phyloP scores from a whole-genome alignment of 2,888 invertebrate species.

The Phanerotoma sp. region DNA sequence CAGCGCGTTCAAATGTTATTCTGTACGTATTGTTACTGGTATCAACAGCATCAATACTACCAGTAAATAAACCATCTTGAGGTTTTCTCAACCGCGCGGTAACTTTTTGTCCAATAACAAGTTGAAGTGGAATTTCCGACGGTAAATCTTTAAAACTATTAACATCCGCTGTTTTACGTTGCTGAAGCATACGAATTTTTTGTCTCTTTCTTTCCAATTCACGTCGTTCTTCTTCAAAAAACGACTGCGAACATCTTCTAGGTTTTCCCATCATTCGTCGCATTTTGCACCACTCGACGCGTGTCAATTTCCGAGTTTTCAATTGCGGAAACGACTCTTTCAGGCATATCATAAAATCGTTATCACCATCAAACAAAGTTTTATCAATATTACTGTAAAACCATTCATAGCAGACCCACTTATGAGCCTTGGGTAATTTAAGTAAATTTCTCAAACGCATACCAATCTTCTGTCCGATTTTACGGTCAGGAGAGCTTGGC shows the following conservation, averaged over 20 bases:
- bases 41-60: constrained; percentile 93
- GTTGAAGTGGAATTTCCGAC: constrained; percentile 89
- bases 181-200: constrained; percentile 90
- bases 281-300: constrained; percentile 95
- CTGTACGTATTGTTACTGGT: constrained; percentile 92
- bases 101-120: constrained; percentile 93
- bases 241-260: constrained; percentile 88
- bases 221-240: constrained; percentile 92
- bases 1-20: constrained; percentile 90
- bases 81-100: constrained; percentile 87
- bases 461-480: constrained; percentile 87
- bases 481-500: constrained; percentile 70
- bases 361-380: constrained; percentile 91
- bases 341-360: constrained; percentile 93
- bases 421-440: constrained; percentile 97
- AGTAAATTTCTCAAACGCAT: constrained; percentile 86
- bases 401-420: constrained; percentile 99
- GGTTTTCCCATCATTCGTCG: constrained; percentile 97
- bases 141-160: constrained; percentile 83
- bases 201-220: constrained; percentile 88
- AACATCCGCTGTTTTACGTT: constrained; percentile 80
- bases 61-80: constrained; percentile 94
- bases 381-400: constrained; percentile 98
- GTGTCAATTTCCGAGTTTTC: constrained; percentile 78
- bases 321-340: constrained; percentile 93